phyloP scores from a whole-genome alignment of 2,797 vertebrate species.

The Anas acuta region DNA sequence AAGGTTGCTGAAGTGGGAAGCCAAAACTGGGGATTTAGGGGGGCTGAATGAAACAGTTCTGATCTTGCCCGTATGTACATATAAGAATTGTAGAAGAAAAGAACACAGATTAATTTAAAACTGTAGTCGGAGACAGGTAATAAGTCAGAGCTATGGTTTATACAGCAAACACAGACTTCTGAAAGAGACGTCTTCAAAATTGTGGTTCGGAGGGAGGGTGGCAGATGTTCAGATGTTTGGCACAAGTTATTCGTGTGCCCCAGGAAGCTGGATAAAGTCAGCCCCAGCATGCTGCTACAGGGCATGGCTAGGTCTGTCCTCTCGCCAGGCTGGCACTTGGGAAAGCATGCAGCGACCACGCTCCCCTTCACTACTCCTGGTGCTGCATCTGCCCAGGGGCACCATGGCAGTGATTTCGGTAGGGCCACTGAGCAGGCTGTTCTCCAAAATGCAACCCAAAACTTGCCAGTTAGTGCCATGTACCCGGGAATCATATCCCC shows the following conservation, averaged over 20 bases:
- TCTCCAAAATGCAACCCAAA: neutral
- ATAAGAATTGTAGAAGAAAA: neutral
- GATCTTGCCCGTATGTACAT: neutral
- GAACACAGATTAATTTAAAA: neutral
- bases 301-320: neutral
- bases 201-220: neutral
- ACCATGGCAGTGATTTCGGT: neutral
- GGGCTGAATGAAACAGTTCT: neutral
- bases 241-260: neutral
- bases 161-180: neutral
- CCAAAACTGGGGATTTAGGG: fast-evolving
- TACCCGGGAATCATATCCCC: neutral
- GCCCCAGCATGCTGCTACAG: neutral
- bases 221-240: neutral
- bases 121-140: neutral
- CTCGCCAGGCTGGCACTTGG: too few relatives aligned
- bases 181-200: neutral
- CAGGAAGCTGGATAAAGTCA: neutral
- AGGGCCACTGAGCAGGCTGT: neutral
- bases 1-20: neutral
- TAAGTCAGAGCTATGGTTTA: neutral
- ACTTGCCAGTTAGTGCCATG: fast-evolving
- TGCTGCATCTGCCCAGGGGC: neutral
- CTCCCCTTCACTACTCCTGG: fast-evolving
- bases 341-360: neutral